Conservation (phyloP, 1,140 invertebrate species). For the Monochamus saltuarius region DNA sequence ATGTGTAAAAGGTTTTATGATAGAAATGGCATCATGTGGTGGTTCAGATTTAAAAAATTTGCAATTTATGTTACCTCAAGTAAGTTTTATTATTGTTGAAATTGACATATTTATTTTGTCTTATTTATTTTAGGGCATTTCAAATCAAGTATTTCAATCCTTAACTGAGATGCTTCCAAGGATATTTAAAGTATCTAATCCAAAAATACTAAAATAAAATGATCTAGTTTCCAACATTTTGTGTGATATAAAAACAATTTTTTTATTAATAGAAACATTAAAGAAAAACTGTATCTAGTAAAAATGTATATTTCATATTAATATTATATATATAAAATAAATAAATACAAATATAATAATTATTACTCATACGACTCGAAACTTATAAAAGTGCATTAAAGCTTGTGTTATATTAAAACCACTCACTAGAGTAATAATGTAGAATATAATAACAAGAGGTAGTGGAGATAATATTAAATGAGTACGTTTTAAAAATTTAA, state of each 20-base stretch:
- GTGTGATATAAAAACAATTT: too few relatives aligned
- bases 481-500: conserved; percentile 87
- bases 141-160: conserved; percentile 80
- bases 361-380: neutral
- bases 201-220: conserved; percentile 64
- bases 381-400: conserved; percentile 77
- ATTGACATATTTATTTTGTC: conserved; percentile 24
- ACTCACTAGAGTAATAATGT: conserved; percentile 72
- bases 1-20: conserved; percentile 99
- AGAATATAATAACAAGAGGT: conserved; percentile 75
- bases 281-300: too few relatives aligned
- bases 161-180: conserved; percentile 85
- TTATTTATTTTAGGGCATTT: conserved; percentile 69
- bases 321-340: too few relatives aligned
- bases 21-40: conserved; percentile 93
- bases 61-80: conserved; percentile 79
- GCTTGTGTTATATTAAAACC: conserved; percentile 71
- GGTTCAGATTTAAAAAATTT: conserved; percentile 87
- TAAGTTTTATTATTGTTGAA: conserved; percentile 44
- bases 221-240: neutral
- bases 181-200: conserved; percentile 89
- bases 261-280: too few relatives aligned
- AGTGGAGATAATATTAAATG: conserved; percentile 84
- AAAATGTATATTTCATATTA: too few relatives aligned
- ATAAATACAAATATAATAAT: too few relatives aligned